Evolutionary conservation across 2,797 vertebrate species (phyloP), one percentile per base, ranked within the genome.

Genomic region (Otolemur crassicaudatus): DNA sequence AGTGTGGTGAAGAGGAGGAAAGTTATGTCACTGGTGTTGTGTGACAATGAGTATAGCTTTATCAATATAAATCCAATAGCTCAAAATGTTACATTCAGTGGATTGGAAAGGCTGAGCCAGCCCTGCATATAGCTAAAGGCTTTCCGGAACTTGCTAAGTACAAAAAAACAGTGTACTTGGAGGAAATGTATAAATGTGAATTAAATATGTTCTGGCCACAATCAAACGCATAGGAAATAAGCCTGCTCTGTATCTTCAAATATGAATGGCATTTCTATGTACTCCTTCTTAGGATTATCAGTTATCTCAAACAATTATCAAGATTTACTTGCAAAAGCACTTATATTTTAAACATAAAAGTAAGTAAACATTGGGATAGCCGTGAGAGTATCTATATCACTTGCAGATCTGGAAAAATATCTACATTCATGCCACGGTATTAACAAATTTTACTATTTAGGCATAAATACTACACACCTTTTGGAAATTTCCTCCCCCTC

Each of bases 41-140:
- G 22, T n/a, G 25, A 95, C 85, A 95, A 56, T 69, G 46, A 90
- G 87, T 31, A 80, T 9, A 81, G 77, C 49, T 65, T 87, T 95
- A 75, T 43, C 58, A 75, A 70, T 88, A 79, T 67, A 92, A 97
- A 94, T 82, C 34, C 75, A 87, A 16, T 53, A 87, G 12, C 56
- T 89, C 34, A 56, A 81, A 95, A 63, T 94, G n/a, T 37, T 40
- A 20, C 7, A 53, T 17, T 83, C n/a, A 23, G 29, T 87, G 31
- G 23, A 22, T 29, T 73, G 49, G 67, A 96, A 90, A 81, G 75
- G 22, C 86, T 90, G 77, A 94, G 67, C 7, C n/a, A 94, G 22
- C 61, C 85, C 0, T 87, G 69, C 56, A 49, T 20, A 79, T 25
- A 69, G 61, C 22, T 58, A 92, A 85, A 75, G 25, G 9, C 40